Evolutionary conservation across 2,113 vertebrate species (phyloP).

Genomic region (Clarias batrachus): DNA sequence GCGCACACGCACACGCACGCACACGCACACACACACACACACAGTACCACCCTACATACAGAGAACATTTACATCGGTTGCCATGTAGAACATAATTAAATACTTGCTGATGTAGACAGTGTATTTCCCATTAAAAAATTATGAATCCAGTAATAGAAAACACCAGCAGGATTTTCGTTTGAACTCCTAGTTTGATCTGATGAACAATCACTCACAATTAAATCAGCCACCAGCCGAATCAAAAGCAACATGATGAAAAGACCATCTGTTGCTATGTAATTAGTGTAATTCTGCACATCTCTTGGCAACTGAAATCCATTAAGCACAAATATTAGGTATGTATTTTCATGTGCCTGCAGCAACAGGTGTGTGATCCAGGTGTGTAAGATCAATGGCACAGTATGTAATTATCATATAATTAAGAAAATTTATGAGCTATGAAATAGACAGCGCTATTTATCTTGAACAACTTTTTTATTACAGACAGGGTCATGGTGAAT

Average conservation of each 20-base stretch:
- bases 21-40: neutral
- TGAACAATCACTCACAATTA: slow-evolving; percentile 8
- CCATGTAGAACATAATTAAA: neutral
- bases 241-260: slow-evolving; percentile 33
- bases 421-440: neutral
- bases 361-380: slow-evolving; percentile 21
- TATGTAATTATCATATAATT: neutral
- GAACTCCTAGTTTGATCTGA: slow-evolving; percentile 23
- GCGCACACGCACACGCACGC: neutral
- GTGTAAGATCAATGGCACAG: neutral
- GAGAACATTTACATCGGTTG: neutral
- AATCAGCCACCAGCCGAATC: slow-evolving; percentile 32
- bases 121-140: slow-evolving; percentile 11
- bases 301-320: slow-evolving; percentile 46
- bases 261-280: slow-evolving; percentile 50
- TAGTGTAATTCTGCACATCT: slow-evolving; percentile 40
- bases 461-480: neutral
- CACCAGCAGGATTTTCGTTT: neutral
- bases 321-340: slow-evolving; percentile 39
- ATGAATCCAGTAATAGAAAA: slow-evolving; percentile 16
- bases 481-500: neutral
- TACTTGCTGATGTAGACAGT: slow-evolving; percentile 3
- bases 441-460: neutral
- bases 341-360: slow-evolving; percentile 21
- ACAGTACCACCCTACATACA: neutral